These are phyloP conservation scores for Patella pellucida DNA, from an alignment of 2,888 invertebrate genomes.

Conservation along the genomic window DNA sequence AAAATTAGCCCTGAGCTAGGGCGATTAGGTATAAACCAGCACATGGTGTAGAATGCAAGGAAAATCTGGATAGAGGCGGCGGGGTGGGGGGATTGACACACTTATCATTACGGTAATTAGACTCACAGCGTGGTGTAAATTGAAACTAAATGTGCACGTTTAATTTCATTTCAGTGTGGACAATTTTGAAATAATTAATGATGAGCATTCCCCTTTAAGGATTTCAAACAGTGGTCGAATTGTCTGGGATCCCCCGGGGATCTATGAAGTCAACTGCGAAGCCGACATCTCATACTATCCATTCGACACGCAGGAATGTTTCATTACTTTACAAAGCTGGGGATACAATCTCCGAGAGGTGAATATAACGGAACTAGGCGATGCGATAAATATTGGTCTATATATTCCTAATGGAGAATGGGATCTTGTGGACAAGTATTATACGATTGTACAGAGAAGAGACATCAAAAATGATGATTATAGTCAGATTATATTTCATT, in stretches of 20 bases:
- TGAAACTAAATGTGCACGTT: not conserved
- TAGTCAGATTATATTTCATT: not conserved
- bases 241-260: conserved; percentile 38
- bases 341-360: conserved; percentile 30
- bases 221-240: conserved; percentile 21
- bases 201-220: conserved; percentile 32
- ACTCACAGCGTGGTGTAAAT: too few relatives aligned
- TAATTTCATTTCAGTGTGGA: not conserved
- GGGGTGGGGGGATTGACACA: too few relatives aligned
- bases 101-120: too few relatives aligned
- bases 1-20: too few relatives aligned
- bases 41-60: too few relatives aligned
- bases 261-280: conserved; percentile 32
- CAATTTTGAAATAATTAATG: conserved; percentile 15
- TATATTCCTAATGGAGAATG: conserved; percentile 26
- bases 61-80: too few relatives aligned
- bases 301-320: conserved; percentile 36
- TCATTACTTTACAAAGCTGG: conserved; percentile 29
- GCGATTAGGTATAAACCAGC: too few relatives aligned
- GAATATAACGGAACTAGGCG: conserved; percentile 13
- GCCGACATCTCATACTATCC: conserved; percentile 41
- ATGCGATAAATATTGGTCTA: conserved; percentile 12
- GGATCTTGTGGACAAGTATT: conserved; percentile 3
- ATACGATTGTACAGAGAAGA: not conserved
- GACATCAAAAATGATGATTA: not conserved